Base-by-base conservation (phyloP, 2,888 invertebrate genomes). In the Epistrophe grossulariae region DNA sequence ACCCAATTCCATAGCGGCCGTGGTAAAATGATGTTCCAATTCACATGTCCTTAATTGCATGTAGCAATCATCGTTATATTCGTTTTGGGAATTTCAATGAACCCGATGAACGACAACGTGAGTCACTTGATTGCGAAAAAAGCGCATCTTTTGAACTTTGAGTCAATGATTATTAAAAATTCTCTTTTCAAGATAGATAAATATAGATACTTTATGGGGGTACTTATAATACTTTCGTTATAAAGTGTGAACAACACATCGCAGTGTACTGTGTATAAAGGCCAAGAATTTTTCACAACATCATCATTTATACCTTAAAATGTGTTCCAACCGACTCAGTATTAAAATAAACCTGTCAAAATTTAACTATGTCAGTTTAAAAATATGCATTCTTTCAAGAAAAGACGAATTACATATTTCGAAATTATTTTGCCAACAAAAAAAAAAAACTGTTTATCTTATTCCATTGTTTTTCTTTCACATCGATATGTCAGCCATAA, bases 381-480 rank as follows among this genome's bases (percentile, higher is more conserved):
- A 15, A 35, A 48, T n/a, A 48, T 73, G 79, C 66, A 72, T 50
- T 71, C 64, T 28, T 11, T 57, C 48, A 57, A 11, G 9, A 17
- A 24, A 24, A 24, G 24, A 24, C 24, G 24, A 24, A 24, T 24
- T 10, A 8, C 43, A 15, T 31, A 38, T 79, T 72, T 66, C 52
- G 60, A 35, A 57, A 82, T 59, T 78, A 7, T 50, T 72, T 17
- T 35, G 59, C 62, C 60, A 70, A 71, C 70, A 76, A 66, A 5
- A 28, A 50, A 68, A 64, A 70, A 77, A 68, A 7, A 28, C 28
- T 31, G 38, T 68, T n/a, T 45, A 9, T 19, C 19, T 73, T 24
- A 11, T 52, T 13, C 24, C 71, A 62, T 74, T 79, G 45, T 84
- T 68, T 79, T 74, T 79, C 40, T 84, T 68, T 79, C 72, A 52